Conservation (phyloP, 2,113 vertebrate species). For the Cryptotis parvus region DNA sequence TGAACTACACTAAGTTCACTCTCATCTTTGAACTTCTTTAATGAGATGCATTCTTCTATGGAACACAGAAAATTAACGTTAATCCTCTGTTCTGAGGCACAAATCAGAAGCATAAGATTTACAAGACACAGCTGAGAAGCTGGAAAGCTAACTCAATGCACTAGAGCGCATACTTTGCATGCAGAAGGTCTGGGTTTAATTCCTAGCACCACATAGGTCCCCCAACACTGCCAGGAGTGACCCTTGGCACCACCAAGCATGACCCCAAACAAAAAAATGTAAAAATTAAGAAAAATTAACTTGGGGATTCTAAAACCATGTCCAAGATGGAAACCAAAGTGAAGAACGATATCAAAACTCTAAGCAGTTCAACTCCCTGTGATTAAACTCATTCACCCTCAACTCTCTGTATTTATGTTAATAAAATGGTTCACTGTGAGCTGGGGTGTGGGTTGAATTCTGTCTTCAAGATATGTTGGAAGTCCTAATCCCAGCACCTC, state of each 20-base stretch:
- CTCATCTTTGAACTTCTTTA: constrained; percentile 18
- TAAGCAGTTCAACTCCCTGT: background rate
- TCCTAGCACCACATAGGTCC: too few species aligned
- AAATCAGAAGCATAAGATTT: background rate
- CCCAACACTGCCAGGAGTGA: too few species aligned
- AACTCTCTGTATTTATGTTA: background rate
- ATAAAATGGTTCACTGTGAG: background rate
- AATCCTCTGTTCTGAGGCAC: background rate
- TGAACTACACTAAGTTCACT: background rate
- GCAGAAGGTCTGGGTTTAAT: too few species aligned
- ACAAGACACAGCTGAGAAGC: background rate
- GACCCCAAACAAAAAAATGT: too few species aligned
- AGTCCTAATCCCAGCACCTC: background rate
- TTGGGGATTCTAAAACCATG: constrained; percentile 13
- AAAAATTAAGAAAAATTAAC: too few species aligned
- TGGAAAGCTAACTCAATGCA: too few species aligned
- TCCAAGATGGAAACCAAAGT: background rate
- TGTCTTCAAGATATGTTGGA: background rate
- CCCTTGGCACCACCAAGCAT: too few species aligned
- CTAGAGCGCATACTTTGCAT: too few species aligned
- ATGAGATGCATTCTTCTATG: constrained; percentile 5
- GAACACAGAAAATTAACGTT: background rate
- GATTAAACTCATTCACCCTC: background rate
- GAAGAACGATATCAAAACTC: background rate
- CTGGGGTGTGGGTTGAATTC: background rate